Evolutionary conservation across 2,888 invertebrate genomes (phyloP), one percentile per base, ranked within the genome.

Genomic region (Tuberolachnus salignus): DNA sequence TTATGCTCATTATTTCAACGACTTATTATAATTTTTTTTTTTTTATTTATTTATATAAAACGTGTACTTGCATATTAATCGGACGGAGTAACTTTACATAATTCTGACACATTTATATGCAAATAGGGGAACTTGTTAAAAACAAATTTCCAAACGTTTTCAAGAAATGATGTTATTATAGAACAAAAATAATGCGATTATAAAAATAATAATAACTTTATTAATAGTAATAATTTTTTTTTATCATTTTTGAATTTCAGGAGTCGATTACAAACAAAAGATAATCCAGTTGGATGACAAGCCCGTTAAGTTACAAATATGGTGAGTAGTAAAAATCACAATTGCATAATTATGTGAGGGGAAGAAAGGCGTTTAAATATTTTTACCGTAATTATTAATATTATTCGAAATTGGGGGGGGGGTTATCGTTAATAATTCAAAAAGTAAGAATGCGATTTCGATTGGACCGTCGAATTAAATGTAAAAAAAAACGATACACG

Each of bases 191-290:
- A 14, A n/a, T 67, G 13, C 19, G n/a, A 1, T 11, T 63, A 34
- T 14, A 19, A 64, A 23, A 16, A 66, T 64, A 46, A 69, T 67
- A 26, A 6, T n/a, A 34, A 34, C 34, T 4, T 34, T 34, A 34
- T 34, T n/a, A 4, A 51, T 19, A 6, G 3, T 26, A 59, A 72
- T 1, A 14, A 53, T 26, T 1, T 59, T 34, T 26, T 1, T 59
- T 34, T 21, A 23, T 61, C n/a, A n/a, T 59, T 59, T 59, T 82
- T 57, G 80, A 81, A 81, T 87, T 87, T 51, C 87, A 94, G 94
- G 94, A 83, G 93, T 94, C 85, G 94, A 94, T 87, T 94, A 94
- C 86, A 94, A 94, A 87, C 94, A 94, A 86, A 94, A 94, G 87
- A 92, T 94, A 83, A 93, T 94, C 84, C 93, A 93, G 85, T 87